A percentile compares a stretch with the other conserved stretches of the same genome.
These are phyloP conservation scores for Capromys pilorides DNA, from an alignment of 2,797 vertebrate species.

Conservation along the genomic window DNA sequence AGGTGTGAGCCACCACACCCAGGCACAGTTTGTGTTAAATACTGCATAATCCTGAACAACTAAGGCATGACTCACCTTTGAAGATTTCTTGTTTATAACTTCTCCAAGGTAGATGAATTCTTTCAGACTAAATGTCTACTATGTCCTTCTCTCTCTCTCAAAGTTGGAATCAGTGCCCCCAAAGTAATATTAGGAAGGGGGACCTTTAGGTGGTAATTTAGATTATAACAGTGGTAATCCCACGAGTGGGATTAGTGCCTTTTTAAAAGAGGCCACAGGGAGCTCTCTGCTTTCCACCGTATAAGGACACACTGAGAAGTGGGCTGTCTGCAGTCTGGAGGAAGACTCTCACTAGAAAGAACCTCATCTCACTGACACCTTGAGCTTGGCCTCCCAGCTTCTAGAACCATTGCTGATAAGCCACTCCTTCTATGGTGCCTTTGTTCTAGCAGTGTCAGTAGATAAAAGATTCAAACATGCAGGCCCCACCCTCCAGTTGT, in stretches of 20 bases:
- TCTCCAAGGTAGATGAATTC: neutral
- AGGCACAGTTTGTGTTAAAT: neutral
- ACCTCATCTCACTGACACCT: neutral
- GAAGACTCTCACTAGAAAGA: neutral
- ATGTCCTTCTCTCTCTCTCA: neutral
- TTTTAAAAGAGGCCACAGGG: neutral
- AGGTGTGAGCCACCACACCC: neutral
- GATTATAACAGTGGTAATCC: neutral
- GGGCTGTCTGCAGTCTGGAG: neutral
- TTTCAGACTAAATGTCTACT: neutral
- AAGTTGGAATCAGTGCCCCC: neutral
- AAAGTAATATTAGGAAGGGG: neutral
- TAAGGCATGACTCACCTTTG: neutral
- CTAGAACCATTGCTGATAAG: neutral
- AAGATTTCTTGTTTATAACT: conserved; percentile 16
- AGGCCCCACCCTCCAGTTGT: neutral
- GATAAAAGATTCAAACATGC: neutral
- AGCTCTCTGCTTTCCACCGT: neutral
- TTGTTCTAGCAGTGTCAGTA: neutral
- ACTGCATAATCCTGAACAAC: conserved; percentile 26
- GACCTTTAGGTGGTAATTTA: neutral
- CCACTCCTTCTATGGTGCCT: neutral
- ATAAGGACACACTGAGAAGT: neutral
- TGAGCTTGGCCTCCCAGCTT: neutral
- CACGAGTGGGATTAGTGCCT: neutral